phyloP scores from a whole-genome alignment of 2,888 invertebrate genomes.

The Melitaea athalia region DNA sequence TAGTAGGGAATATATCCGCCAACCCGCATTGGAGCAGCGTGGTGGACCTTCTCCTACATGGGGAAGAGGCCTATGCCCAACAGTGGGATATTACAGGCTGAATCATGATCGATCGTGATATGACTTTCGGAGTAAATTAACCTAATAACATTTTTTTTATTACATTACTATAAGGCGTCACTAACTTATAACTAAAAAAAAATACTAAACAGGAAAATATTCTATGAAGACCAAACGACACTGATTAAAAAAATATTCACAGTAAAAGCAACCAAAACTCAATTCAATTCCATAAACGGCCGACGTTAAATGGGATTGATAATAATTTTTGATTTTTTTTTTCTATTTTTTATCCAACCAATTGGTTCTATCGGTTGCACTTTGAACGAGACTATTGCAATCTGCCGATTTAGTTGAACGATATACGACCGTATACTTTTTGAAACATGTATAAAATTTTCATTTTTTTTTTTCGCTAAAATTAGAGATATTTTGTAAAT shows the following conservation, averaged over 20 bases:
- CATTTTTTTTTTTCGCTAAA: background rate
- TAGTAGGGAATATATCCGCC: no score
- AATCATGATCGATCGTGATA: no score
- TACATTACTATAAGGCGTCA: no score
- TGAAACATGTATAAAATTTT: background rate
- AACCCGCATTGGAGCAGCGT: no score
- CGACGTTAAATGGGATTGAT: background rate
- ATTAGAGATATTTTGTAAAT: background rate
- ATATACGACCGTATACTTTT: background rate
- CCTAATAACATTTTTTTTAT: no score
- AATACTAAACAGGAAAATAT: no score
- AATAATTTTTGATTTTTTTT: background rate
- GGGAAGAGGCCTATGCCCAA: no score
- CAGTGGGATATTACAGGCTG: no score
- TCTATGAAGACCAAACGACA: background rate
- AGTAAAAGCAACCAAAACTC: background rate
- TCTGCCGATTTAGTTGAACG: slow-evolving; percentile 17
- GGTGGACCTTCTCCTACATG: no score
- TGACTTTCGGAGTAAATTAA: no score
- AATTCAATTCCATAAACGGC: background rate
- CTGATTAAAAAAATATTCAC: background rate
- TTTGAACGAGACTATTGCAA: slow-evolving; percentile 19
- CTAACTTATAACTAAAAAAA: no score
- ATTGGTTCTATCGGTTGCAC: background rate
- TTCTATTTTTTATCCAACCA: slow-evolving; percentile 6